Conservation (phyloP, 2,797 vertebrate species). For the Betta splendens region DNA sequence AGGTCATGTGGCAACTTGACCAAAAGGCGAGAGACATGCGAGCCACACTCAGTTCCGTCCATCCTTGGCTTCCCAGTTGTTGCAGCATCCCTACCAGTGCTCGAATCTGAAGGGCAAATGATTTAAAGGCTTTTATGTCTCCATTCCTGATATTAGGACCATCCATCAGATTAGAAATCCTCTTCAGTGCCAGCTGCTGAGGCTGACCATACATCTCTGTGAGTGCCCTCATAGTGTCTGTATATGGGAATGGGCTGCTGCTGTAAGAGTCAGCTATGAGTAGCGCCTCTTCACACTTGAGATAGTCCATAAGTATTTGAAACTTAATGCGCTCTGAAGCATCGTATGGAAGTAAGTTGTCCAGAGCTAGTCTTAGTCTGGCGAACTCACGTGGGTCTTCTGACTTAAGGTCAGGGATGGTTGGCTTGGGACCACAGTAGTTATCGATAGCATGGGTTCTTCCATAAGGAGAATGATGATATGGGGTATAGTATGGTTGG, state of each 20-base stretch:
- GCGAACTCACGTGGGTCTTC: too few relatives aligned
- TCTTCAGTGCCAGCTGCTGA: slow-evolving; percentile 16
- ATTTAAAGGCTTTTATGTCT: slow-evolving; percentile 13
- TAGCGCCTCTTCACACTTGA: slow-evolving; percentile 21
- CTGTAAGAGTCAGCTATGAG: slow-evolving; percentile 26
- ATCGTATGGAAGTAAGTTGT: too few relatives aligned
- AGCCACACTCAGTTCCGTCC: slow-evolving; percentile 6
- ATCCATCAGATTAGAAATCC: slow-evolving; percentile 27
- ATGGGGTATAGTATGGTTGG: too few relatives aligned
- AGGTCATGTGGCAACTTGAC: slow-evolving; percentile 14
- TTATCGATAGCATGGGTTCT: too few relatives aligned
- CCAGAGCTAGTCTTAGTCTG: too few relatives aligned
- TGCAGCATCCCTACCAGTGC: slow-evolving; percentile 20
- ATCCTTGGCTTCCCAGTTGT: slow-evolving; percentile 9
- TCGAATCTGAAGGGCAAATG: slow-evolving; percentile 1
- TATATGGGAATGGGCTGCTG: slow-evolving; percentile 4
- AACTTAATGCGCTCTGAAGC: slow-evolving; percentile 32
- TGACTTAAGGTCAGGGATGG: too few relatives aligned
- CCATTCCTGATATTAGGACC: slow-evolving; percentile 9
- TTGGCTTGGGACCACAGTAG: too few relatives aligned
- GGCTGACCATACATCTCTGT: slow-evolving; percentile 24
- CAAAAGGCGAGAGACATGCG: slow-evolving; percentile 15
- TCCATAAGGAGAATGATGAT: too few relatives aligned
- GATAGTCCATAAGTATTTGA: slow-evolving; percentile 34
- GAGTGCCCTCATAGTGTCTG: slow-evolving; percentile 23